Base-by-base conservation (phyloP, 1,140 invertebrate species). In the Brachionus sp. region DNA sequence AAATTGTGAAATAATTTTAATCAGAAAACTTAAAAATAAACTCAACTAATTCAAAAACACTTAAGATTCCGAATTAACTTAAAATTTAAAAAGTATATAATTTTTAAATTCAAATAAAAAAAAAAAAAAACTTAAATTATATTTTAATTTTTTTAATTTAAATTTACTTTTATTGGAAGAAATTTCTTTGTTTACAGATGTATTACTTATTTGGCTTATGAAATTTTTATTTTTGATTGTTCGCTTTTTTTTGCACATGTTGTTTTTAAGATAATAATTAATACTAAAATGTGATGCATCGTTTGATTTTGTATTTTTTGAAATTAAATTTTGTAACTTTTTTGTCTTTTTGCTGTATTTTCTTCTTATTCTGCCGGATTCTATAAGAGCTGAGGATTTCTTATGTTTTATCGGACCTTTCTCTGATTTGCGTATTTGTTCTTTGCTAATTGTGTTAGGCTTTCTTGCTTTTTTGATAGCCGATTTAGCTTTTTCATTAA, bases 161-260 rank as follows among this genome's bases (percentile, higher is more conserved):
- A 7, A 29, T 29, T 70, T 39, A 39, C 37, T 70, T 70, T 25
- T 70, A 39, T 19, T 39, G 7, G 35, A 9, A 16, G 37, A 39
- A 25, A 29, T 29, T 75, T 75, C 70, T 25, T 75, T 39, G 13
- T 25, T 46, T 6, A 44, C 19, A 10, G 70, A n/a, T 3, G 23
- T 75, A n/a, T 23, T 25, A 29, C 44, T 10, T 12, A 75, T 75
- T 75, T 75, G 70, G 13, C 70, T 75, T 1, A 75, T 23, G 25
- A 35, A 75, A 12, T 75, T 75, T 46, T 75, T 75, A 75, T 75
- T 75, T 75, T 46, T 75, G n/a, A 9, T 9, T 19, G 9, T 75
- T 19, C 16, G 7, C 23, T 46, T 75, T 75, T 25, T 75, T 1
- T 23, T 33, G 19, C 7, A 3, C n/a, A 42, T 10, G 0, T 70